These are phyloP conservation scores for Glandiceps talaboti DNA, from an alignment of 53 echinoderm and acorn worm genomes.

Conservation along the genomic window DNA sequence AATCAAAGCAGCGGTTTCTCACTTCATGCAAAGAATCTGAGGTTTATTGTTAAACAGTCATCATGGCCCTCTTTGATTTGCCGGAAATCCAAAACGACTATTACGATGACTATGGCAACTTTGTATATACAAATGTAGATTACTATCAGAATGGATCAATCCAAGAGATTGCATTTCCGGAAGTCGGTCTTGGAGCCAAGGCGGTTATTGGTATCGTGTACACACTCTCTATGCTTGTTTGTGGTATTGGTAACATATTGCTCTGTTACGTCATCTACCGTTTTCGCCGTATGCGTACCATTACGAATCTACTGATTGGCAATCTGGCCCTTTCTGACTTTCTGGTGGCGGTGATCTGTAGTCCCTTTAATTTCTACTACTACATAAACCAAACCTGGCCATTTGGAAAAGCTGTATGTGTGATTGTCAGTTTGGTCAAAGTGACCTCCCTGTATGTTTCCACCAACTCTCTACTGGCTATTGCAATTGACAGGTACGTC, in stretches of 20 bases:
- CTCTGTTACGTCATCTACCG: constrained; percentile 82
- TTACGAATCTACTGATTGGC: constrained; percentile 83
- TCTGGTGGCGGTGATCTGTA: constrained; percentile 67
- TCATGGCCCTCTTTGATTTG: too few species aligned
- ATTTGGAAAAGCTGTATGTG: constrained; percentile 67
- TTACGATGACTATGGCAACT: not conserved
- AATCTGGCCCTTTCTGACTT: constrained; percentile 90
- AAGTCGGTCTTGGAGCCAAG: constrained; percentile 32
- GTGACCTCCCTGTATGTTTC: constrained; percentile 81
- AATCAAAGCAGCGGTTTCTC: too few species aligned
- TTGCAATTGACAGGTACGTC: constrained; percentile 80
- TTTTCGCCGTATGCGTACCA: constrained; percentile 82
- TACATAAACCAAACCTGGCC: constrained; percentile 74
- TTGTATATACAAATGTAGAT: not conserved
- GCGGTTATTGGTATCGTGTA: constrained; percentile 47
- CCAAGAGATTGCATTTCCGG: not conserved
- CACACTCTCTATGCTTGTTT: constrained; percentile 69
- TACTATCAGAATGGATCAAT: not conserved
- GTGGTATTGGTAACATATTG: constrained; percentile 71
- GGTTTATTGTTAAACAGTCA: too few species aligned
- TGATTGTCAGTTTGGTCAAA: constrained; percentile 70
- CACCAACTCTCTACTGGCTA: constrained; percentile 84
- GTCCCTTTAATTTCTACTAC: constrained; percentile 81
- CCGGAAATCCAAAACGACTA: not conserved
- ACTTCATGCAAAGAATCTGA: too few species aligned